Evolutionary conservation across 2,113 vertebrate genomes (phyloP), one percentile per base, ranked within the genome.

Genomic region (Harpagus bidentatus): DNA sequence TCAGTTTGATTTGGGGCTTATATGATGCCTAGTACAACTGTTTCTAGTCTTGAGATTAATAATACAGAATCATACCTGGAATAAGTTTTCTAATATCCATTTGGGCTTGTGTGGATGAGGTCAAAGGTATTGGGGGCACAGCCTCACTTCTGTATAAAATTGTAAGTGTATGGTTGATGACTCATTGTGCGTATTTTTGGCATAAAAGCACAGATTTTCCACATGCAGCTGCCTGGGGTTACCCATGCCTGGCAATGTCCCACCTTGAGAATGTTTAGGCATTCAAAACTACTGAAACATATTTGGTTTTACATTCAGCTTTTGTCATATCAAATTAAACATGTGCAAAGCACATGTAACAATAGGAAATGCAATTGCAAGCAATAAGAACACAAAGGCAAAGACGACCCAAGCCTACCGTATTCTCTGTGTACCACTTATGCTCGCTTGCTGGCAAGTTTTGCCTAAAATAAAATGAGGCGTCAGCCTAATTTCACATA

Each of bases 121-220:
- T 28, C n/a, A 67, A 40, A 36, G 6, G 15, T 6, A n/a, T 0
- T 62, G 42, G n/a, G 29, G 45, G 50, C 18, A n/a, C 2, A 3
- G 22, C 7, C 11, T 58, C 8, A 3, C 25, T 81, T 38, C 40
- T 65, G 32, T 43, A 42, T 48, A 11, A 40, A 92, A 56, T 25
- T 69, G 5, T 16, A 70, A 58, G 48, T 26, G 9, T 36, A 36
- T 29, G 38, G 38, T 2, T 59, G 40, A 34, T 50, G 87, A 23
- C 18, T 38, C 16, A 3, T 1, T 40, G 47, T n/a, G 28, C 15
- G 38, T 8, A 17, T 22, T 53, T 53, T 53, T 53, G 43, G 18
- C 16, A 43, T 50, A 48, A 89, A 81, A 67, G 16, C 28, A 32
- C 7, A 25, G 32, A 11, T 74, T 66, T 84, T 25, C 58, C 31